phyloP scores from a whole-genome alignment of 1,140 invertebrate genomes.

The Leptinotarsa texana region DNA sequence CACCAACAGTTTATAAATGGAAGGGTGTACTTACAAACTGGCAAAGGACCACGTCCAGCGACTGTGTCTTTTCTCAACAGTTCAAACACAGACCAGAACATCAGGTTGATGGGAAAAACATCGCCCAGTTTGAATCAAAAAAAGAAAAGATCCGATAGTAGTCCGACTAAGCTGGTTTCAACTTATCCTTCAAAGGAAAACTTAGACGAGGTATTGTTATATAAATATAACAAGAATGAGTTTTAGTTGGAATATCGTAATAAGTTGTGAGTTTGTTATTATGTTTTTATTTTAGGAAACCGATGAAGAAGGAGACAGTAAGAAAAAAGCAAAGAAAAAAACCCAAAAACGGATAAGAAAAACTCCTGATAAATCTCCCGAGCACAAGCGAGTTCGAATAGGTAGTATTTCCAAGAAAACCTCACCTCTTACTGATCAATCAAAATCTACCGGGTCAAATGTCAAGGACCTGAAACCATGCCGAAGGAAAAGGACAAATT shows the following conservation, averaged over 20 bases:
- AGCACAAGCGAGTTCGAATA: not conserved
- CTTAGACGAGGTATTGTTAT: constrained; percentile 45
- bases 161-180: constrained; percentile 42
- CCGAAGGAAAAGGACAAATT: constrained; percentile 33
- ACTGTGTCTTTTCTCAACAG: constrained; percentile 62
- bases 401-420: constrained; percentile 1
- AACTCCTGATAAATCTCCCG: not conserved
- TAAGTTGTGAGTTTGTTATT: not conserved
- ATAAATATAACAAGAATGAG: not conserved
- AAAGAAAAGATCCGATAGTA: constrained; percentile 42
- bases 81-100: constrained; percentile 43
- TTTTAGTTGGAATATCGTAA: no score
- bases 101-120: constrained; percentile 41
- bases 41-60: constrained; percentile 67
- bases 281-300: constrained; percentile 40
- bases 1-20: constrained; percentile 73
- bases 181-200: constrained; percentile 47
- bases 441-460: constrained; percentile 11
- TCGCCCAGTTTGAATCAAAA: constrained; percentile 23
- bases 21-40: constrained; percentile 72
- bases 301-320: constrained; percentile 46
- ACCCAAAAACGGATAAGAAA: constrained; percentile 3
- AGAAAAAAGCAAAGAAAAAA: constrained; percentile 34
- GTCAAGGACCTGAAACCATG: constrained; percentile 26
- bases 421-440: not conserved